These are phyloP conservation scores for Syngnathoides biaculeatus DNA, from an alignment of 2,113 vertebrate species.

Conservation along the genomic window DNA sequence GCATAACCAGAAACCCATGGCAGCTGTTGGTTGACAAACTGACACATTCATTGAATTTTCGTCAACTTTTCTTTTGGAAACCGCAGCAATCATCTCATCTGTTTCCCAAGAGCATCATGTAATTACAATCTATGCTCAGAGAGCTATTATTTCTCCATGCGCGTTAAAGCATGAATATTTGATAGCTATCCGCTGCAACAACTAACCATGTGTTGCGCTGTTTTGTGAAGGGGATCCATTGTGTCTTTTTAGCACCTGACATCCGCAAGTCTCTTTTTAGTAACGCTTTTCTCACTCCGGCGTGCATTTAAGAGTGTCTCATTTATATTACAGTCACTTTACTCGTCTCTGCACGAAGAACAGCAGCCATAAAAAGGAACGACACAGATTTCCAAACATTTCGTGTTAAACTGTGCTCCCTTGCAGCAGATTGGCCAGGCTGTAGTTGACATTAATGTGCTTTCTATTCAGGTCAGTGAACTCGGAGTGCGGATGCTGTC, in stretches of 20 bases:
- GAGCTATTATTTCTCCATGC: slow-evolving; percentile 1
- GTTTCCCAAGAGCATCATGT: slow-evolving; percentile 8
- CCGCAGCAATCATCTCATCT: neutral
- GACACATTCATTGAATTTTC: slow-evolving; percentile 32
- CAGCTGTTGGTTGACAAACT: slow-evolving; percentile 43
- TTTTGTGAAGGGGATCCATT: slow-evolving; percentile 19
- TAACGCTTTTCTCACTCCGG: neutral
- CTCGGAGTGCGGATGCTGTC: slow-evolving; percentile 45
- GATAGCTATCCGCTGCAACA: slow-evolving; percentile 23
- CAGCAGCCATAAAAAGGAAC: slow-evolving; percentile 54
- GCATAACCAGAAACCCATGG: slow-evolving; percentile 42
- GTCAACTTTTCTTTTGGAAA: slow-evolving; percentile 7
- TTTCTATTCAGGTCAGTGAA: slow-evolving; percentile 69
- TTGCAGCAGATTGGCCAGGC: slow-evolving; percentile 52
- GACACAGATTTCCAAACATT: slow-evolving; percentile 56
- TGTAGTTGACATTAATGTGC: slow-evolving; percentile 55
- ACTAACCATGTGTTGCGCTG: slow-evolving; percentile 34
- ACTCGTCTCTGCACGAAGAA: neutral
- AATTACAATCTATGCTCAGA: neutral
- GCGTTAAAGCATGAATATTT: neutral
- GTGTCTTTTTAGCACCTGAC: slow-evolving; percentile 30
- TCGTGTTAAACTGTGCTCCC: slow-evolving; percentile 52
- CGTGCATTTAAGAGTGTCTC: neutral
- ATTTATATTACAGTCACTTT: neutral
- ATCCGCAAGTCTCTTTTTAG: neutral